Evolutionary conservation across 2,797 vertebrate genomes (phyloP), one percentile per base, ranked within the genome.

Genomic region (Falco rusticolus): DNA sequence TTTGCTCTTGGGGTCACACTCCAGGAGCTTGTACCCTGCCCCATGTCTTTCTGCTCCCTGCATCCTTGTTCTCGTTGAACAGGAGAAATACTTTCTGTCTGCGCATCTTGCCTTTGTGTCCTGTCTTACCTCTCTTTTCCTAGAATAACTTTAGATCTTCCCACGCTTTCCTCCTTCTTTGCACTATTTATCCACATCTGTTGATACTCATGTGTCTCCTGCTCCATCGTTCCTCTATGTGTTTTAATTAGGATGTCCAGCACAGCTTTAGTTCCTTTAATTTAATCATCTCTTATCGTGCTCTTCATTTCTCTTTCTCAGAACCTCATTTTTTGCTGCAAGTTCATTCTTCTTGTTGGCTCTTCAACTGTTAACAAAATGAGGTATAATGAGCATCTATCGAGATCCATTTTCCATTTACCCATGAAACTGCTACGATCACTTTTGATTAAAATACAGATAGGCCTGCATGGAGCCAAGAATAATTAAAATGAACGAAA

Each of bases 301-400:
- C 17, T 94, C 47, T 80, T 79, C 34, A 47, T 90, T 88, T 63
- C 10, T 90, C 21, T 71, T 85, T 87, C 70, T 93, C 74, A 84
- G 78, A 94, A 89, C 24, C 17, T 80, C 25, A 79, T 80, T 88
- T 94, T 87, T 94, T 87, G 48, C 66, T 71, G 24, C 68, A 87
- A 94, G 63, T 94, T 89, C 72, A 84, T 84, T 88, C 34, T 76
- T 94, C 66, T 71, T 60, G 54, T 93, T 94, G 59, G 47, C 77
- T 95, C 78, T 85, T 95, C 78, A 85, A 10, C 60, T 68, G 56
- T 54, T 89, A 94, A 90, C 66, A 64, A 95, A 96, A 94, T 59
- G 37, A 94, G 25, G 33, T 82, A 69, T 75, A 96, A 96, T 77
- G 87, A 94, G 48, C 51, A 80, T 87, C 70, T 94, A 87, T 87